Conservation (phyloP, 2,888 invertebrate genomes). For the Metellina segmentata region DNA sequence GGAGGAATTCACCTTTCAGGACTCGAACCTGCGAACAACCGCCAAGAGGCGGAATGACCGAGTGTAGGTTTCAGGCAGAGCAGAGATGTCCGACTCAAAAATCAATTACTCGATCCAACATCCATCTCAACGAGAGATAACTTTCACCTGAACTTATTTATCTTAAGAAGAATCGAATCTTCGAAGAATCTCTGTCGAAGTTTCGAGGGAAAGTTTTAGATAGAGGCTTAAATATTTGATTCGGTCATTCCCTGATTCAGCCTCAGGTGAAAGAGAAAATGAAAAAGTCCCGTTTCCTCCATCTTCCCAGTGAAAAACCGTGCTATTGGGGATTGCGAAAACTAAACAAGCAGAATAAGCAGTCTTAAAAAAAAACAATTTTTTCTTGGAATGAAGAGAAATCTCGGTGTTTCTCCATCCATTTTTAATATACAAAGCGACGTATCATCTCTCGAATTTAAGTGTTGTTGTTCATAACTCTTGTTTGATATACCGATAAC, state of each 20-base stretch:
- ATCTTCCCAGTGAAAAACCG: background rate
- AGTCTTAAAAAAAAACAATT: background rate
- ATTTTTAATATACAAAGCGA: background rate
- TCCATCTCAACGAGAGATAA: background rate
- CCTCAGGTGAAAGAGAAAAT: background rate
- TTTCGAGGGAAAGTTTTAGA: conserved; percentile 30
- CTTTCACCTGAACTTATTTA: conserved; percentile 41
- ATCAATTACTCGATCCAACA: background rate
- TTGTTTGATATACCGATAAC: background rate
- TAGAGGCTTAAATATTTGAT: conserved; percentile 60
- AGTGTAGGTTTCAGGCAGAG: too few species aligned
- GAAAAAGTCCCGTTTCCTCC: background rate
- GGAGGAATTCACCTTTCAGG: too few species aligned
- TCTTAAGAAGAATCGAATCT: too few species aligned
- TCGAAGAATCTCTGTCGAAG: too few species aligned
- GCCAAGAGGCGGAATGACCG: too few species aligned
- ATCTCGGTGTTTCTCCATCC: background rate
- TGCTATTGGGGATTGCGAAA: background rate
- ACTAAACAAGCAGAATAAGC: background rate
- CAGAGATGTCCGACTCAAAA: background rate
- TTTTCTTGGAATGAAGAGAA: background rate
- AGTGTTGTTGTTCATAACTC: background rate
- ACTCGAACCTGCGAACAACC: too few species aligned
- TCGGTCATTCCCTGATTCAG: background rate
- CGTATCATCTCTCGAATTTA: background rate